A percentile compares a stretch with the other conserved stretches of the same genome.
These are phyloP conservation scores for Acropternis orthonyx DNA, from an alignment of 2,797 vertebrate genomes.

Conservation along the genomic window DNA sequence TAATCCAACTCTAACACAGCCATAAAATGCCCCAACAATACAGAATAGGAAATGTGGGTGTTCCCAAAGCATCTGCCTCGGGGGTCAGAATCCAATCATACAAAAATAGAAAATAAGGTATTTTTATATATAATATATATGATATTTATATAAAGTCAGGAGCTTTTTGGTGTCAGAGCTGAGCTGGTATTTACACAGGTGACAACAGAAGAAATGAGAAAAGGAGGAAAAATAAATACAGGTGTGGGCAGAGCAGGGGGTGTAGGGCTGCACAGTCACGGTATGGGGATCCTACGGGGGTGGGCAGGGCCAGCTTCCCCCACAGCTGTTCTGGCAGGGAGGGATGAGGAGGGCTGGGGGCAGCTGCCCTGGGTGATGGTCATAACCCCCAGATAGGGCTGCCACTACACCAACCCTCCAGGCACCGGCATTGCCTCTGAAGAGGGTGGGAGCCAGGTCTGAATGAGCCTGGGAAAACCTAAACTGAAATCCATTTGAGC, in stretches of 20 bases:
- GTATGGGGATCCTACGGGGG: neutral
- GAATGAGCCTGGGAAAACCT: neutral
- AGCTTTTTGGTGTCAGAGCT: constrained; percentile 23
- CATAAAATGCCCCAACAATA: constrained; percentile 23
- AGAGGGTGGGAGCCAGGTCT: neutral
- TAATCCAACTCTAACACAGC: constrained; percentile 29
- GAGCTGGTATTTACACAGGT: constrained; percentile 59
- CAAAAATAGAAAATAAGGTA: constrained; percentile 65
- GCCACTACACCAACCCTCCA: neutral
- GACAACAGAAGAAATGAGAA: constrained; percentile 17
- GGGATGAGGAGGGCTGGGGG: neutral
- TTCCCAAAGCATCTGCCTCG: neutral
- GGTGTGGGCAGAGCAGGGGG: neutral
- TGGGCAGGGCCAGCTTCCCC: neutral
- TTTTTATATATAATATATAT: constrained; percentile 48
- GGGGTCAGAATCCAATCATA: constrained; percentile 4
- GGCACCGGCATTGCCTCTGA: rapidly evolving
- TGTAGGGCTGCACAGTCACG: rapidly evolving
- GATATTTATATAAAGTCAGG: constrained; percentile 55
- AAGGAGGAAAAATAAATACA: constrained; percentile 60
- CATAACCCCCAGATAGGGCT: neutral
- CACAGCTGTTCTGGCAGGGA: neutral
- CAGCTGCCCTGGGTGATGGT: rapidly evolving
- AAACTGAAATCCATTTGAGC: neutral
- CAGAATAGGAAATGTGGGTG: neutral